Evolutionary conservation across 2,113 vertebrate genomes (phyloP), one percentile per base, ranked within the genome.

Genomic region (Nycticebus coucang): DNA sequence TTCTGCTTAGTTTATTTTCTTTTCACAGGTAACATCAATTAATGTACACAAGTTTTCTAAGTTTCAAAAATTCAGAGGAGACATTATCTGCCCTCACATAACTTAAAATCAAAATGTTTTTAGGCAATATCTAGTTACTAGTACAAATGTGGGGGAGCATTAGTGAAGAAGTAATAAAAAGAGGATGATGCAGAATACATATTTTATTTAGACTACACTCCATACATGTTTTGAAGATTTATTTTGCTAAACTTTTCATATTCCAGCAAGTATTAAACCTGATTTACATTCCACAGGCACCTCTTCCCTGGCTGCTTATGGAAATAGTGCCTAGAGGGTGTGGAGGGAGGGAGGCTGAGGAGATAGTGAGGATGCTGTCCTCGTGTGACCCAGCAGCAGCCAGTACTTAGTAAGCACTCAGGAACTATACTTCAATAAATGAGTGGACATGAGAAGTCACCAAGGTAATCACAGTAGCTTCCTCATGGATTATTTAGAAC

Each of bases 151-250:
- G 41, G 57, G 8, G 78, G 14, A 90, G 68, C 15, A 37, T 71
- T 92, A 68, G 33, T 37, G 59, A 84, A 72, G 22, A 66, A 89
- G 82, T 69, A 81, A 89, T 78, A 83, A 93, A 96, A 80, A 90
- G 41, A 91, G 55, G 64, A 17, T 33, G 45, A 69, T 71, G 21
- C 64, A 87, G 77, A 92, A 59, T 72, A 77, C 45, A n/a, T 60
- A 35, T 57, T 90, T 90, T 69, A 81, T 87, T 89, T 66, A 81
- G 26, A 86, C 90, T 64, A 86, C 0, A 4, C 24, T 72, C 9
- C 66, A 84, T n/a, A 37, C 13, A 66, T 22, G n/a, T 37, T 30
- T 68, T 81, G 28, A 17, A 74, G 41, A 79, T 84, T 84, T 93
- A 81, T 60, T 91, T 84, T 53, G 83, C 33, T 50, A 81, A 83